Evolutionary conservation across 2,113 vertebrate species (phyloP).

Genomic region (Vidua macroura): DNA sequence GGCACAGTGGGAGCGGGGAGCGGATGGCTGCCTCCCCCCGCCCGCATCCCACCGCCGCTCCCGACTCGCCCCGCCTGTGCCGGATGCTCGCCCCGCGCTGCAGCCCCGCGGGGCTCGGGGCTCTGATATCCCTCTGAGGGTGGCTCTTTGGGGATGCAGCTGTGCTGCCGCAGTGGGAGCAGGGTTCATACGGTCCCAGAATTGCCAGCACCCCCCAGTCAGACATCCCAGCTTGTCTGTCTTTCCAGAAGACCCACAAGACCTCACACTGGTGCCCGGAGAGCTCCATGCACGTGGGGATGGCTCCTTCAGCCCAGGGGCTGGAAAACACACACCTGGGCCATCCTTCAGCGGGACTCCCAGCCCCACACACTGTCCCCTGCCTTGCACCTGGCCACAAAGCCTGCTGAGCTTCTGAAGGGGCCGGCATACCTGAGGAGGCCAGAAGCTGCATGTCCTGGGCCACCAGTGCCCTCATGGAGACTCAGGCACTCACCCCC

Average conservation of each 20-base stretch:
- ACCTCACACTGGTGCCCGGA: neutral
- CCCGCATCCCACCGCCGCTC: neutral
- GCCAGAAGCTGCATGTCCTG: neutral
- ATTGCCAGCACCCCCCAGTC: neutral
- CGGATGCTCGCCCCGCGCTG: neutral
- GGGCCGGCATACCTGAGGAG: neutral
- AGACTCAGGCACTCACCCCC: neutral
- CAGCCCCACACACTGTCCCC: rapidly evolving
- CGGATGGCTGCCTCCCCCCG: neutral
- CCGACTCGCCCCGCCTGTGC: neutral
- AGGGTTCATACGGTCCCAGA: rapidly evolving
- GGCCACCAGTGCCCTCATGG: neutral
- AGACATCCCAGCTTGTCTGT: neutral
- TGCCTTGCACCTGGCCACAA: neutral
- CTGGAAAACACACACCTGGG: neutral
- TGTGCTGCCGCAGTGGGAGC: rapidly evolving
- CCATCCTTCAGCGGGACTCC: rapidly evolving
- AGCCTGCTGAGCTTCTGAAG: neutral
- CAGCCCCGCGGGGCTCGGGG: neutral
- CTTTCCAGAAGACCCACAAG: neutral
- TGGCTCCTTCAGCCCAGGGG: rapidly evolving
- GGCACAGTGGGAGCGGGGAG: neutral
- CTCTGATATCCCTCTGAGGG: neutral
- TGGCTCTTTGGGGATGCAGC: neutral
- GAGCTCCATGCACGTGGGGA: neutral